These are phyloP conservation scores for Scaptomyza cyrtandrae DNA, from an alignment of 2,888 invertebrate genomes.

Conservation along the genomic window DNA sequence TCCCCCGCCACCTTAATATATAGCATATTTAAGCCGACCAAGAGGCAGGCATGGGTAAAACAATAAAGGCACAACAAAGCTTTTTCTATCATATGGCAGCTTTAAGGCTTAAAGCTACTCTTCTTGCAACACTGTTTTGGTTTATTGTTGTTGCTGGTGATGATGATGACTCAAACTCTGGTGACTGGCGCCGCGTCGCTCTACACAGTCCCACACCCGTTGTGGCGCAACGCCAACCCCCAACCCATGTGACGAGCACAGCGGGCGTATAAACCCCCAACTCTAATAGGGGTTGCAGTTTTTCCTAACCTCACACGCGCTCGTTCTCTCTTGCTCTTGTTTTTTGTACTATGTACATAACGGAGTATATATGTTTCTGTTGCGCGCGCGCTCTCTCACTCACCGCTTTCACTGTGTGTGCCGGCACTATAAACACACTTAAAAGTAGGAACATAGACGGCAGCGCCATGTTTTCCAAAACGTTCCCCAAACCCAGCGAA, in stretches of 20 bases:
- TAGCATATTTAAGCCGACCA: conserved; percentile 12
- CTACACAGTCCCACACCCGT: conserved; percentile 41
- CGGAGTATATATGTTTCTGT: conserved; percentile 29
- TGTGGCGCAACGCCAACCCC: conserved; percentile 15
- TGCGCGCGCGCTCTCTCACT: conserved; percentile 70
- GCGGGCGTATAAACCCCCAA: conserved; percentile 69
- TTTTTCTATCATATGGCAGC: conserved; percentile 47
- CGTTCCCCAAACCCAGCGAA: conserved; percentile 64
- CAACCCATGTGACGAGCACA: conserved; percentile 29
- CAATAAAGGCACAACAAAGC: conserved; percentile 51
- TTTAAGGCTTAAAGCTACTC: conserved; percentile 71
- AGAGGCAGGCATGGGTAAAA: conserved; percentile 43
- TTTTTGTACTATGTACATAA: conserved; percentile 4
- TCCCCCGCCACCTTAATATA: not conserved
- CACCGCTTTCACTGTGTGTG: conserved; percentile 69
- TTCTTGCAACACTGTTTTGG: conserved; percentile 41
- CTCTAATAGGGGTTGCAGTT: conserved; percentile 76
- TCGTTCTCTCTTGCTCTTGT: conserved; percentile 23
- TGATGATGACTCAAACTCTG: conserved; percentile 75
- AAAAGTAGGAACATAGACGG: conserved; percentile 59
- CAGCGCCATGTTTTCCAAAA: conserved; percentile 68
- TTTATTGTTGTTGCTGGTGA: conserved; percentile 6
- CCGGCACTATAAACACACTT: conserved; percentile 74
- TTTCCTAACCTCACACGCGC: conserved; percentile 57
- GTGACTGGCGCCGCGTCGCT: conserved; percentile 68